Evolutionary conservation across 1,140 invertebrate genomes (phyloP), one percentile per base, ranked within the genome.

Genomic region (Pygmarrhopalites habei): DNA sequence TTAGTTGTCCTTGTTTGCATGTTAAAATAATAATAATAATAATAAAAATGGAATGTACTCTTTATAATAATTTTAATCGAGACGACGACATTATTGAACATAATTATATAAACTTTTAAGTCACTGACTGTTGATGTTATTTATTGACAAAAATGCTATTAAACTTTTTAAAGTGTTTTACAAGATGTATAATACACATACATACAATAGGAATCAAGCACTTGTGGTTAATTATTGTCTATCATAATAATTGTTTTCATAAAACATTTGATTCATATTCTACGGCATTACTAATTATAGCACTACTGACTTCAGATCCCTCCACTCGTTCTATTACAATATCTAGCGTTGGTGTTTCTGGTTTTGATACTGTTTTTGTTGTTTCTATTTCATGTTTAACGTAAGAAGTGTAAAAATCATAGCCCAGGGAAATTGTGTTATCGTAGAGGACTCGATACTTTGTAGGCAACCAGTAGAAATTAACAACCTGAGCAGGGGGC

Each of bases 381-480:
- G 47, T 41, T 15, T 57, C 58, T 26, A 71, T 74, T 57, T 79
- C 73, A 63, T 91, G 82, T 76, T 89, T 92, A n/a, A 95, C 86
- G 75, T 90, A 85, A 26, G 91, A 93, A n/a, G 89, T 92, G 73
- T 92, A 95, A 46, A 90, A 77, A 75, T 96, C 92, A 78, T 93
- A 95, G 12, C 89, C 87, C 72, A 95, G 78, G 26, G 90, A 93
- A 73, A 95, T 86, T 7, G 83, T 83, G 76, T 90, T 95, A 73
- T 95, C 92, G 77, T 92, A 95, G 14, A 95, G 77, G 23, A 95
- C 89, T 72, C 92, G 80, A 75, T 85, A 96, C 72, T 80, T 83
- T 3, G 84, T 85, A 21, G 91, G 89, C 65, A 96, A 75, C 71
- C 89, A 84, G 74, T 87, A 92, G 77, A 96, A 96, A 76, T 95